phyloP scores from a whole-genome alignment of 2,113 vertebrate genomes.

The Leptosomus discolor region DNA sequence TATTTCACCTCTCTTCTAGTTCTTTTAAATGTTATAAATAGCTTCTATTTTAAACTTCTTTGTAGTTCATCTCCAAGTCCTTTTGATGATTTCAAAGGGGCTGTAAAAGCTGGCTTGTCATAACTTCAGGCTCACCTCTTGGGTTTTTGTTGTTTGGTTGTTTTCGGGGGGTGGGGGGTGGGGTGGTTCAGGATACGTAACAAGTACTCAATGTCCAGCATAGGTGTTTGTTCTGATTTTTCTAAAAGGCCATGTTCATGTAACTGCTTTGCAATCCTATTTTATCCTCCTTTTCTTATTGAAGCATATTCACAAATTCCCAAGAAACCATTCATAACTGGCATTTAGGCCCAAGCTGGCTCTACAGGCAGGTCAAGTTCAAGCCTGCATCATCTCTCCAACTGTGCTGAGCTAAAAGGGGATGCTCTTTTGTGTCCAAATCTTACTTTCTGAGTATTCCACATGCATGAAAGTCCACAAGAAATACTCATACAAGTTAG shows the following conservation, averaged over 20 bases:
- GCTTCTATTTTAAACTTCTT: background rate
- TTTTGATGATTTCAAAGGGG: background rate
- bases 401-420: background rate
- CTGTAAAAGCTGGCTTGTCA: background rate
- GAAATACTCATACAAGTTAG: background rate
- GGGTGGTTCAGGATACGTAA: background rate
- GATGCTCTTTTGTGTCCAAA: background rate
- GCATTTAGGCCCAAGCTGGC: background rate
- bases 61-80: background rate
- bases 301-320: background rate
- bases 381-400: background rate
- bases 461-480: background rate
- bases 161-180: rapidly evolving
- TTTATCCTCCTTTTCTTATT: background rate
- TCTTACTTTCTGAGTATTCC: background rate
- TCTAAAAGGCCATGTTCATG: background rate
- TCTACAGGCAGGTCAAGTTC: background rate
- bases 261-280: background rate
- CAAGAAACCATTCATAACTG: background rate
- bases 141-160: background rate
- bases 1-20: background rate
- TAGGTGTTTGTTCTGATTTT: background rate
- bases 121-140: background rate
- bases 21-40: background rate
- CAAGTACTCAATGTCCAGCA: background rate